Conservation (phyloP, 92 coral and sea anemone genomes). For the Pocillopora grandis region DNA sequence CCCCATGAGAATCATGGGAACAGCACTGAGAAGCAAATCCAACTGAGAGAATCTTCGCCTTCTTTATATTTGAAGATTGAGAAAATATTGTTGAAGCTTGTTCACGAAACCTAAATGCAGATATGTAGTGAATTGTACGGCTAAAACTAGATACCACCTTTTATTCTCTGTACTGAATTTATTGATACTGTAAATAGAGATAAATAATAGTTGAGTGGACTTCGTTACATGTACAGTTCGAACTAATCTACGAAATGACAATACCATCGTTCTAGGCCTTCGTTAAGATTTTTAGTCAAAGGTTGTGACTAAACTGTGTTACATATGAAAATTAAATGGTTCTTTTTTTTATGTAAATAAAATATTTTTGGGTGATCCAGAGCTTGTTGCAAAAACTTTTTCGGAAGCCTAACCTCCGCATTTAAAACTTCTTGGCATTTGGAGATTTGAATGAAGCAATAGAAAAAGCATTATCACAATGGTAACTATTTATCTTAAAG, state of each 20-base stretch:
- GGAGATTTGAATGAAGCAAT: too few relatives aligned
- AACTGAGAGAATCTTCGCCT: constrained; percentile 20
- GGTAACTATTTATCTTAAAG: too few relatives aligned
- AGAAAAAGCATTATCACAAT: background rate
- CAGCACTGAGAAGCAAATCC: constrained; percentile 66
- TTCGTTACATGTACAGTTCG: background rate
- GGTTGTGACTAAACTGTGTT: background rate
- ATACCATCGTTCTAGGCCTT: background rate
- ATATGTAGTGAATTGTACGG: background rate
- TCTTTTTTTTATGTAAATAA: constrained; percentile 15
- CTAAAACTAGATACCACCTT: background rate
- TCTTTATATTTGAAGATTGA: constrained; percentile 1
- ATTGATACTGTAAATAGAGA: background rate
- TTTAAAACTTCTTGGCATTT: too few relatives aligned
- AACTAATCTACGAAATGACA: background rate
- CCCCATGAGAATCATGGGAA: constrained; percentile 73
- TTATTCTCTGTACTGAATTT: background rate
- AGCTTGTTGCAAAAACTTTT: background rate
- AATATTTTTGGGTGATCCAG: constrained; percentile 5
- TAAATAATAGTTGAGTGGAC: background rate
- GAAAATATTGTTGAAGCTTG: background rate
- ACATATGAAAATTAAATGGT: background rate
- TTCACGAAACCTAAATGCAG: background rate
- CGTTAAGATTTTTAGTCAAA: background rate
- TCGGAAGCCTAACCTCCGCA: too few relatives aligned